Evolutionary conservation across 2,888 invertebrate species (phyloP).

Genomic region (Pterostichus madidus): DNA sequence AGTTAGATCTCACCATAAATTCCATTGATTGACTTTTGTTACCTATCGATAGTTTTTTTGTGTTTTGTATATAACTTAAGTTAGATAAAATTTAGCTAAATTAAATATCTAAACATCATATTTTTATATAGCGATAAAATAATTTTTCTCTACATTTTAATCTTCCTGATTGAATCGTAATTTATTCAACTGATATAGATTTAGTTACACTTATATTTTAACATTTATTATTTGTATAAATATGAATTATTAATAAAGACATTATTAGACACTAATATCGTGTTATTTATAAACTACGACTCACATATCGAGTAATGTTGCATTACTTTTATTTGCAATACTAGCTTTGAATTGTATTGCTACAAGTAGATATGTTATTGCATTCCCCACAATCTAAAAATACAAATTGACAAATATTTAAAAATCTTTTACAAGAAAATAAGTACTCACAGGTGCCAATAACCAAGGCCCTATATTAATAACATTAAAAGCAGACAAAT

Average conservation of each 20-base stretch:
- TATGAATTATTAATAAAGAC: conserved; percentile 30
- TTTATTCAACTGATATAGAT: conserved; percentile 14
- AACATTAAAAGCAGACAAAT: conserved; percentile 53
- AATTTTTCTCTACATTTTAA: conserved; percentile 5
- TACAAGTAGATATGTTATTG: conserved; percentile 43
- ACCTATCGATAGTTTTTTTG: conserved; percentile 5
- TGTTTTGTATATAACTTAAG: conserved; percentile 18
- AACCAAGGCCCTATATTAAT: conserved; percentile 50
- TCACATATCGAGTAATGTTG: no score
- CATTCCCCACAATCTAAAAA: conserved; percentile 54
- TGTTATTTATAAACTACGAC: neutral
- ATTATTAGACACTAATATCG: neutral
- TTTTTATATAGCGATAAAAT: conserved; percentile 44
- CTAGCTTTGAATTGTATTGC: conserved; percentile 32
- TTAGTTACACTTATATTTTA: conserved; percentile 28
- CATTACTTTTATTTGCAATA: no score
- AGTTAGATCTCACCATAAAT: conserved; percentile 20
- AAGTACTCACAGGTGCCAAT: conserved; percentile 43
- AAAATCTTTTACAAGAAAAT: no score
- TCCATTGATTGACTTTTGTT: conserved; percentile 22
- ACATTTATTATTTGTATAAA: conserved; percentile 29
- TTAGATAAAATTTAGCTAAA: conserved; percentile 3
- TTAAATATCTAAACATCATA: neutral
- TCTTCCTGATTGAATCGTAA: conserved; percentile 19
- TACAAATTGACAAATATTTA: neutral